Evolutionary conservation across 2,888 invertebrate species (phyloP).

Genomic region (Acleris emargana): DNA sequence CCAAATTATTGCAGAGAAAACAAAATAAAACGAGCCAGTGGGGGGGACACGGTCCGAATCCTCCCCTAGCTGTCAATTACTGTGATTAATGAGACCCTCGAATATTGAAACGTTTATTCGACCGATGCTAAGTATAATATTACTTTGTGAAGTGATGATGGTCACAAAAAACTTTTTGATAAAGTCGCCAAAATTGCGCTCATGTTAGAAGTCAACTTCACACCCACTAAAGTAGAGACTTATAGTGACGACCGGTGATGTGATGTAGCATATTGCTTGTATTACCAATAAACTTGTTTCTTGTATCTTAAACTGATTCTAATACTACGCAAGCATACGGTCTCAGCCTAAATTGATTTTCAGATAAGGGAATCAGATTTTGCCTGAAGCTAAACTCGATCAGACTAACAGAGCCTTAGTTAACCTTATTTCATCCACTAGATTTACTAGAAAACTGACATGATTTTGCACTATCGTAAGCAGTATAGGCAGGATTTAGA

Average conservation of each 20-base stretch:
- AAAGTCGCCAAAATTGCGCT: slow-evolving; percentile 49
- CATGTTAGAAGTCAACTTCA: background rate
- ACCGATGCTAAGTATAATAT: slow-evolving; percentile 75
- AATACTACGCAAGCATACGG: slow-evolving; percentile 14
- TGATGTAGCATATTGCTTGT: no score
- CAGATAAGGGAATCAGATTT: slow-evolving; percentile 31
- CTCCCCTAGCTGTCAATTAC: slow-evolving; percentile 79
- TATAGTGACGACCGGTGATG: background rate
- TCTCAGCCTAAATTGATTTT: slow-evolving; percentile 28
- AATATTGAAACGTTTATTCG: slow-evolving; percentile 82
- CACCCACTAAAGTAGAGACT: background rate
- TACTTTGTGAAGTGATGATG: slow-evolving; percentile 64
- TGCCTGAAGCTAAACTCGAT: slow-evolving; percentile 32
- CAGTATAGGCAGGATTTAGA: slow-evolving; percentile 24
- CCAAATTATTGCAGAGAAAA: slow-evolving; percentile 54
- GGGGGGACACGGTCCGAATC: slow-evolving; percentile 61
- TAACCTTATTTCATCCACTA: slow-evolving; percentile 33
- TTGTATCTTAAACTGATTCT: background rate
- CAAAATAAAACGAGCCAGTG: slow-evolving; percentile 54
- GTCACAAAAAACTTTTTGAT: slow-evolving; percentile 66
- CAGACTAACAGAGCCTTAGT: slow-evolving; percentile 31
- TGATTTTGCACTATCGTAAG: slow-evolving; percentile 36
- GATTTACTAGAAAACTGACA: slow-evolving; percentile 35
- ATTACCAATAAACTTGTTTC: background rate
- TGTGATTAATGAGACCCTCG: slow-evolving; percentile 79